phyloP scores from a whole-genome alignment of 2,888 invertebrate species.

The Limnephilus lunatus region DNA sequence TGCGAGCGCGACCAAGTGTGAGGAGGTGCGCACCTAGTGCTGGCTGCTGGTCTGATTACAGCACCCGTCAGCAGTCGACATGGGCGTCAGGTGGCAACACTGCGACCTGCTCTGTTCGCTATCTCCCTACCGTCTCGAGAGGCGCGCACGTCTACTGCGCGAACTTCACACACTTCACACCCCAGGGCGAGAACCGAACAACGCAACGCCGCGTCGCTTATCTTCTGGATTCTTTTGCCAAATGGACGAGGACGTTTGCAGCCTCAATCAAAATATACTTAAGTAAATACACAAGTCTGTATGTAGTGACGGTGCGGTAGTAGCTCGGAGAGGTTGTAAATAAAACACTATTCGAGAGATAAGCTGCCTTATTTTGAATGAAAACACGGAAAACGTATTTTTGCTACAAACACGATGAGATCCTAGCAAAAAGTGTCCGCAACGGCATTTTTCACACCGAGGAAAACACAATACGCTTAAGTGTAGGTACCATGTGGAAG shows the following conservation, averaged over 20 bases:
- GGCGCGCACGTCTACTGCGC: background rate
- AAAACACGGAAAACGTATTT: background rate
- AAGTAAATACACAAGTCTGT: background rate
- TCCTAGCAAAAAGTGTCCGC: background rate
- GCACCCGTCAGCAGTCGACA: background rate
- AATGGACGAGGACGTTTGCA: background rate
- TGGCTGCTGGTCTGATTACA: constrained; percentile 12
- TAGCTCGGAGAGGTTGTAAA: background rate
- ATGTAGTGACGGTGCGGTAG: background rate
- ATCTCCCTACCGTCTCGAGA: background rate
- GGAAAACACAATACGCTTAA: background rate
- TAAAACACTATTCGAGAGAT: background rate
- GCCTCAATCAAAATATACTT: background rate
- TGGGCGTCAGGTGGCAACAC: constrained; percentile 28
- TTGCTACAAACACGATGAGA: background rate
- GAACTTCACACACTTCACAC: constrained; percentile 36
- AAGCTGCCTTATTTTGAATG: background rate
- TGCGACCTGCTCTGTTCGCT: background rate
- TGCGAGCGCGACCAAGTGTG: constrained; percentile 36
- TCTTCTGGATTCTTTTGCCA: background rate
- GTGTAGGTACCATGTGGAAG: background rate
- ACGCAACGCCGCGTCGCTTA: background rate
- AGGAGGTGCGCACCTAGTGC: constrained; percentile 30
- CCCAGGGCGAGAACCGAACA: background rate
- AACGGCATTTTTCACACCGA: background rate